These are phyloP conservation scores for Capreolus pygargus DNA, from an alignment of 2,113 vertebrate species.

Conservation along the genomic window DNA sequence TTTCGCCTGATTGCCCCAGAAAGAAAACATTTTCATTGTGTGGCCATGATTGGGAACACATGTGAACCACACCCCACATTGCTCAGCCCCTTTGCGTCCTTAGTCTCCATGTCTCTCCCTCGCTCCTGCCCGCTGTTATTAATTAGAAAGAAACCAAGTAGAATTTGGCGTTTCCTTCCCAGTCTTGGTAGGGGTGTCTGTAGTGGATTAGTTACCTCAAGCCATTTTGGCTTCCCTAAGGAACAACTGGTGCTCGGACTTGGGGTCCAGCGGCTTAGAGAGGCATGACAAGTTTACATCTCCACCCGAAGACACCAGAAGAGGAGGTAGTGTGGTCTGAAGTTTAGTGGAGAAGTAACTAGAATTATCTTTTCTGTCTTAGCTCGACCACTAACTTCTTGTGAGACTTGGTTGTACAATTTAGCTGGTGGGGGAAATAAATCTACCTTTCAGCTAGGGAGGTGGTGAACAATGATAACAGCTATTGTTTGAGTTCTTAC, in stretches of 20 bases:
- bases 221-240: constrained; percentile 72
- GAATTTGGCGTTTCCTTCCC: constrained; percentile 73
- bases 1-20: constrained; percentile 80
- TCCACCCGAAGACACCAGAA: constrained; percentile 68
- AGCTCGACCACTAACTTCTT: constrained; percentile 65
- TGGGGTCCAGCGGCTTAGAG: constrained; percentile 72
- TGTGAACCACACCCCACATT: constrained; percentile 73
- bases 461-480: not conserved
- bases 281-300: constrained; percentile 73
- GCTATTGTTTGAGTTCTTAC: not conserved
- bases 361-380: constrained; percentile 67
- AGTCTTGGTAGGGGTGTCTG: constrained; percentile 70
- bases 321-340: constrained; percentile 71
- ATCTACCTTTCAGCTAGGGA: constrained; percentile 56
- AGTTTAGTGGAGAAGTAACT: constrained; percentile 58
- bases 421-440: constrained; percentile 57
- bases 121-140: constrained; percentile 61
- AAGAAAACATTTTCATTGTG: constrained; percentile 84
- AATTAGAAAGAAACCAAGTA: constrained; percentile 78
- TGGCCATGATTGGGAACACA: constrained; percentile 84
- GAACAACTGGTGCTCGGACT: constrained; percentile 66
- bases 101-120: not conserved
- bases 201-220: constrained; percentile 76
- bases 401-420: constrained; percentile 61
- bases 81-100: constrained; percentile 38